A percentile compares a stretch with the other conserved stretches of the same genome.
Evolutionary conservation across 1,140 invertebrate genomes (phyloP).

Genomic region (Calephelis nemesis): DNA sequence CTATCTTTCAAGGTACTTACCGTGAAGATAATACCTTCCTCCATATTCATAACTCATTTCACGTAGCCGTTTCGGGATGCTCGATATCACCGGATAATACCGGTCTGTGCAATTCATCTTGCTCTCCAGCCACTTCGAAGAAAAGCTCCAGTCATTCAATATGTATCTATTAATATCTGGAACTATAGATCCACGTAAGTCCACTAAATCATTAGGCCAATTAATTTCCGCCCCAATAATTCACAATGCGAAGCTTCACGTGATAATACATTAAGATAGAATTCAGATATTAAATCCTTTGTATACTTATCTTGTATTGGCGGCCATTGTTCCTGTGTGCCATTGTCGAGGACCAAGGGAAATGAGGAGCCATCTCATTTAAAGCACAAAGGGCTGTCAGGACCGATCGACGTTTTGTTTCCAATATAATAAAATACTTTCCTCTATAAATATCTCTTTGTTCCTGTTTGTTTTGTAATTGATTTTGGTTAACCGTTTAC

Average conservation of each 20-base stretch:
- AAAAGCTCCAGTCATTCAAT: too few relatives aligned
- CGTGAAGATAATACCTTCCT: too few relatives aligned
- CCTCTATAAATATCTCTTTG: slow-evolving; percentile 11
- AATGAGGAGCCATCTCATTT: slow-evolving; percentile 18
- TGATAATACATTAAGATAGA: slow-evolving; percentile 19
- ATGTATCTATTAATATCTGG: too few relatives aligned
- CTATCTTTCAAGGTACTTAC: too few relatives aligned
- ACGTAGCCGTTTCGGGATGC: too few relatives aligned
- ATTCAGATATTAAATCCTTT: slow-evolving; percentile 16
- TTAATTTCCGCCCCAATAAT: slow-evolving; percentile 16
- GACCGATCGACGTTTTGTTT: slow-evolving; percentile 18
- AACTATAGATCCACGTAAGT: not conserved
- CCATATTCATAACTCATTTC: too few relatives aligned
- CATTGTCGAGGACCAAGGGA: slow-evolving; percentile 9
- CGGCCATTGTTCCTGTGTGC: slow-evolving; percentile 7
- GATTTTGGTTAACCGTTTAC: slow-evolving; percentile 7
- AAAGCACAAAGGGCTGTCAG: slow-evolving; percentile 15
- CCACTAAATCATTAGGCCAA: slow-evolving; percentile 6
- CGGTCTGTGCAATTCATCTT: too few relatives aligned
- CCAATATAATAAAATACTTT: slow-evolving; percentile 16
- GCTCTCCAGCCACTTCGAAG: too few relatives aligned
- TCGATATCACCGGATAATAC: too few relatives aligned
- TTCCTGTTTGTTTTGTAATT: slow-evolving; percentile 14
- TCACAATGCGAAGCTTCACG: slow-evolving; percentile 8
- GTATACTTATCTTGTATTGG: slow-evolving; percentile 18